phyloP scores from a whole-genome alignment of 2,797 vertebrate genomes.

The Cyprinella venusta region DNA sequence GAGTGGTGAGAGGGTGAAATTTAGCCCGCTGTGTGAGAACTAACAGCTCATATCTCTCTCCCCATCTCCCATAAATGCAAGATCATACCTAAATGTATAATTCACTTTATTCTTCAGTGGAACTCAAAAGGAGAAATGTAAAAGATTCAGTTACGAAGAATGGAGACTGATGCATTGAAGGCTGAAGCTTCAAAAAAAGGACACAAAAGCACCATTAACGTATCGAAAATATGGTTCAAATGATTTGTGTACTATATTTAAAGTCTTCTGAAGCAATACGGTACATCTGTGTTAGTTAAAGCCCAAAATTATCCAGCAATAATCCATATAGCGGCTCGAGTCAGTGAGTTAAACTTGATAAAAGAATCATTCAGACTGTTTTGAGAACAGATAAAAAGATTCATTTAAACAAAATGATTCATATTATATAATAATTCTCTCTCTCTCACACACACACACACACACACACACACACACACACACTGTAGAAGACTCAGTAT shows the following conservation, averaged over 20 bases:
- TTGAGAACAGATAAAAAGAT: not conserved
- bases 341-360: not conserved
- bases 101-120: not conserved
- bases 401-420: not conserved
- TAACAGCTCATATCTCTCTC: slow-evolving; percentile 14
- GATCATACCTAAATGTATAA: slow-evolving; percentile 5
- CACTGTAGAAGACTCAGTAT: not conserved
- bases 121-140: not conserved
- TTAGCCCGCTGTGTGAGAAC: slow-evolving; percentile 6
- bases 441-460: no score
- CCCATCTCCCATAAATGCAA: not conserved
- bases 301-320: not conserved
- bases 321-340: not conserved
- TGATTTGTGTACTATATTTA: not conserved
- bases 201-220: not conserved
- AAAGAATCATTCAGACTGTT: not conserved
- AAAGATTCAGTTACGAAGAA: not conserved
- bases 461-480: no score
- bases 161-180: not conserved
- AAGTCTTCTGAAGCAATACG: not conserved
- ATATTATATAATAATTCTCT: no score
- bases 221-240: not conserved
- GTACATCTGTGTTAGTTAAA: not conserved
- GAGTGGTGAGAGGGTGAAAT: slow-evolving; percentile 8
- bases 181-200: not conserved